Conservation (phyloP, 2,888 invertebrate species). For the Parasteatoda lunata region DNA sequence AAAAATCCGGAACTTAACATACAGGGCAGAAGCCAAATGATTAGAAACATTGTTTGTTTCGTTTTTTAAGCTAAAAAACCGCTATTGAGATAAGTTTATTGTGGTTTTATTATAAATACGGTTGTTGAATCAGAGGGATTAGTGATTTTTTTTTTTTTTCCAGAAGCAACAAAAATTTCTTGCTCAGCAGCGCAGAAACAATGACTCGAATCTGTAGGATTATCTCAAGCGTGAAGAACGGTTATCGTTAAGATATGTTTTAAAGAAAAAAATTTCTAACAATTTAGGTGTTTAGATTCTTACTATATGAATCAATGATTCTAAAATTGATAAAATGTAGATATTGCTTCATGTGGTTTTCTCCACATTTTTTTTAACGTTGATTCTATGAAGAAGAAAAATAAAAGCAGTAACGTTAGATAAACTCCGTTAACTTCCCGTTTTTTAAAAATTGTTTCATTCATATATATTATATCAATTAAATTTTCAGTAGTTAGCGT, state of each 20-base stretch:
- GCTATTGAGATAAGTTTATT: slow-evolving; percentile 3
- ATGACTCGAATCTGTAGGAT: slow-evolving; percentile 37
- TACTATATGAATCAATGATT: slow-evolving; percentile 19
- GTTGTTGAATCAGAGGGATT: slow-evolving; percentile 8
- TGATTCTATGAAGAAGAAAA: no score
- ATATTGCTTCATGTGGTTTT: no score
- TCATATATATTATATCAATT: no score
- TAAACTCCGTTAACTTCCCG: no score
- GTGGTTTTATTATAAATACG: slow-evolving; percentile 1
- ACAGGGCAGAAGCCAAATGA: not conserved
- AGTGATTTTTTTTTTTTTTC: not conserved
- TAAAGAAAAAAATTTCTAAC: slow-evolving; percentile 27
- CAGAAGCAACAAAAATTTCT: not conserved
- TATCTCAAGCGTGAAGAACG: slow-evolving; percentile 38
- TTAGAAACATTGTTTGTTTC: slow-evolving; percentile 21
- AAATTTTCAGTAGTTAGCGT: no score
- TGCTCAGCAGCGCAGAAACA: slow-evolving; percentile 32
- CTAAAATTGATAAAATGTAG: slow-evolving; percentile 9
- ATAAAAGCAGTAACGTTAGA: no score
- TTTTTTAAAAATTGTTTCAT: no score
- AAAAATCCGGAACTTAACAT: slow-evolving; percentile 25
- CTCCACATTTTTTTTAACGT: no score
- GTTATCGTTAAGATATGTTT: slow-evolving; percentile 38
- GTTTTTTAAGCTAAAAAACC: not conserved
- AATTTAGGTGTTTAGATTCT: slow-evolving; percentile 23